Evolutionary conservation across 64 coral and sea anemone species (phyloP).

Genomic region (Montipora foliosa): DNA sequence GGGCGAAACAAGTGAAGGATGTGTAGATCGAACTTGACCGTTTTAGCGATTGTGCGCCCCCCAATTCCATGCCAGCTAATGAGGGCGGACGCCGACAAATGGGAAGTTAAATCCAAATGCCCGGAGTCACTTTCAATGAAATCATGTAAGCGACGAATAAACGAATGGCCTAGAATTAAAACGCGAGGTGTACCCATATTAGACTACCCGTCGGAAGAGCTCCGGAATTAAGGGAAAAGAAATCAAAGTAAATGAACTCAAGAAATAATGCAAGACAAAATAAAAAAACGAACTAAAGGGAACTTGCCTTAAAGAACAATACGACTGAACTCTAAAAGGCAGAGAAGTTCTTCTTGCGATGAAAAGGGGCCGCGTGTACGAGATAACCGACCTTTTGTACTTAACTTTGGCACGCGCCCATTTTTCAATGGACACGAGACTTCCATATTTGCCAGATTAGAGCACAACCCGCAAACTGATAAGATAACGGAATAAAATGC

Average conservation of each 20-base stretch:
- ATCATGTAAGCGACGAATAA: neutral
- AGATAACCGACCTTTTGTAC: neutral
- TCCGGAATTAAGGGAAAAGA: neutral
- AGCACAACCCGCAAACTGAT: too few relatives aligned
- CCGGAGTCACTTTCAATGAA: neutral
- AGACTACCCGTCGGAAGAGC: neutral
- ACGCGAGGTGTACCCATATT: neutral
- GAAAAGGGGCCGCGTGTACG: neutral
- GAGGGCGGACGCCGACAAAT: neutral
- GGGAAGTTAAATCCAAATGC: neutral
- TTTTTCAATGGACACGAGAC: too few relatives aligned
- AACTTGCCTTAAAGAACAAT: neutral
- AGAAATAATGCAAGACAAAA: neutral
- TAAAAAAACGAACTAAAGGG: neutral
- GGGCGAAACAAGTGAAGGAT: neutral
- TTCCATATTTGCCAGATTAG: too few relatives aligned
- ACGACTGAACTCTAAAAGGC: neutral
- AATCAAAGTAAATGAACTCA: neutral
- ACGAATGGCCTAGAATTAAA: slow-evolving; percentile 32
- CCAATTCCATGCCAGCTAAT: slow-evolving; percentile 1
- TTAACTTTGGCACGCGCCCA: neutral
- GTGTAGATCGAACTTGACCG: neutral
- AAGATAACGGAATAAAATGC: too few relatives aligned
- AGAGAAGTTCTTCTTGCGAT: neutral
- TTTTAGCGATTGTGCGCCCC: slow-evolving; percentile 34